These are phyloP conservation scores for Eupithecia abbreviata DNA, from an alignment of 2,888 invertebrate genomes.

Conservation along the genomic window DNA sequence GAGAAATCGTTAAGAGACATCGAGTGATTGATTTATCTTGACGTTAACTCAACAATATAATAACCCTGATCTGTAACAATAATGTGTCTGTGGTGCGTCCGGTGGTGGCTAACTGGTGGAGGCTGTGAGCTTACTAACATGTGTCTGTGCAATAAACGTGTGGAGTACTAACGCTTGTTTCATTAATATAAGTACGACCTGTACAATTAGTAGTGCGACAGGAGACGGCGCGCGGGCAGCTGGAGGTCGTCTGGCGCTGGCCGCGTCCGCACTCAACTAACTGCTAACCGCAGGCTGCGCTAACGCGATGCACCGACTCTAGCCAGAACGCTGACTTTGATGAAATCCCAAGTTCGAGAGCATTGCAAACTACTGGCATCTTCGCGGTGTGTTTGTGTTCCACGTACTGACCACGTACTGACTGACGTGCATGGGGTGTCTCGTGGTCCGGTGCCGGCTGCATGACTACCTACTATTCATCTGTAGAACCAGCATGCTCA, in stretches of 20 bases:
- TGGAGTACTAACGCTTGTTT: slow-evolving; percentile 70
- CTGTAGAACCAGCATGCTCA: no score
- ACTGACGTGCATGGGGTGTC: no score
- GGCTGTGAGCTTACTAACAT: slow-evolving; percentile 29
- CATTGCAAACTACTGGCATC: background rate
- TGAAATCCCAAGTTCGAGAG: background rate
- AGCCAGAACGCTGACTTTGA: background rate
- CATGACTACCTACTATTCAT: no score
- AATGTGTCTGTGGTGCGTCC: slow-evolving; percentile 7
- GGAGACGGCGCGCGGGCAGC: background rate
- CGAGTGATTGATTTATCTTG: background rate
- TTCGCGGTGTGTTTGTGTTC: background rate
- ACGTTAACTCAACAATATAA: background rate
- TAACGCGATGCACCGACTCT: background rate
- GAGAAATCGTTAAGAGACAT: background rate
- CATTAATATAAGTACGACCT: slow-evolving; percentile 49
- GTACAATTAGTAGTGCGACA: background rate
- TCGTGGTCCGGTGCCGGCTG: no score
- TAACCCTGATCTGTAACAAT: background rate
- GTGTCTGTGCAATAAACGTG: slow-evolving; percentile 56
- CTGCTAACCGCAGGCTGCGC: background rate
- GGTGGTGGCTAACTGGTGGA: slow-evolving; percentile 25
- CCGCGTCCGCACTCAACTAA: background rate
- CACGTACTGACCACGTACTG: background rate
- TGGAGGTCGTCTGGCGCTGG: background rate